Percentiles rank a stretch among this genome's conserved stretches.
Conservation (phyloP, 2,888 invertebrate genomes). For the Candidula unifasciata region DNA sequence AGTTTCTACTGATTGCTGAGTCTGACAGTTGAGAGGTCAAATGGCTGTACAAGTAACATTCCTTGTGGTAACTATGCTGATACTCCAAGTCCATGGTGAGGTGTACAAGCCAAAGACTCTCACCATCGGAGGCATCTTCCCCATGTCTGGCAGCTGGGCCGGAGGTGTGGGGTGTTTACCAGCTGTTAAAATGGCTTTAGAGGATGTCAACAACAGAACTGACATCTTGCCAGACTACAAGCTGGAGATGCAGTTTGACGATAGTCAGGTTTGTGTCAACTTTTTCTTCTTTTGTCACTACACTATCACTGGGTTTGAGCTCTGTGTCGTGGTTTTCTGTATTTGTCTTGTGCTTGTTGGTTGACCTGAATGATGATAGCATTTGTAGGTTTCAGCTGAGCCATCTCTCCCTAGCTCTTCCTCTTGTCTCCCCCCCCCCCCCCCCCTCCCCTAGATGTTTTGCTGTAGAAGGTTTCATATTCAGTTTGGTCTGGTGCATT, state of each 20-base stretch:
- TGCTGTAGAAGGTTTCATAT: too few species aligned
- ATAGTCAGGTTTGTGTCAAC: constrained; percentile 88
- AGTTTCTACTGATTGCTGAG: neutral
- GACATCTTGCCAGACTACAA: constrained; percentile 94
- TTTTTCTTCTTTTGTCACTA: too few species aligned
- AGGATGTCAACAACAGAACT: constrained; percentile 93
- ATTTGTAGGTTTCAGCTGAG: too few species aligned
- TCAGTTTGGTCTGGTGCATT: too few species aligned
- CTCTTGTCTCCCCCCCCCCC: too few species aligned
- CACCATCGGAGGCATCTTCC: constrained; percentile 92
- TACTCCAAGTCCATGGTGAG: neutral
- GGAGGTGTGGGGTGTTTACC: constrained; percentile 99
- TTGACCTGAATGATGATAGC: too few species aligned
- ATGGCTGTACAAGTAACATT: neutral
- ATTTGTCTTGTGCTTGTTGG: too few species aligned
- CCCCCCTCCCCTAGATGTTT: too few species aligned
- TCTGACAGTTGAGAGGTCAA: neutral
- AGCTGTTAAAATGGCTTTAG: constrained; percentile 95
- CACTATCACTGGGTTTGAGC: too few species aligned
- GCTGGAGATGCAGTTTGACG: constrained; percentile 94
- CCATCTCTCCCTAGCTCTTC: too few species aligned
- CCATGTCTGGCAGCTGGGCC: constrained; percentile 98
- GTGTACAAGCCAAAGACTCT: constrained; percentile 65
- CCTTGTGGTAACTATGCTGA: neutral
- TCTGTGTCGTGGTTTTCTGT: too few species aligned